Percentiles rank a stretch among this genome's conserved stretches.
Conservation (phyloP, 1,140 invertebrate species). For the Atta cephalotes region DNA sequence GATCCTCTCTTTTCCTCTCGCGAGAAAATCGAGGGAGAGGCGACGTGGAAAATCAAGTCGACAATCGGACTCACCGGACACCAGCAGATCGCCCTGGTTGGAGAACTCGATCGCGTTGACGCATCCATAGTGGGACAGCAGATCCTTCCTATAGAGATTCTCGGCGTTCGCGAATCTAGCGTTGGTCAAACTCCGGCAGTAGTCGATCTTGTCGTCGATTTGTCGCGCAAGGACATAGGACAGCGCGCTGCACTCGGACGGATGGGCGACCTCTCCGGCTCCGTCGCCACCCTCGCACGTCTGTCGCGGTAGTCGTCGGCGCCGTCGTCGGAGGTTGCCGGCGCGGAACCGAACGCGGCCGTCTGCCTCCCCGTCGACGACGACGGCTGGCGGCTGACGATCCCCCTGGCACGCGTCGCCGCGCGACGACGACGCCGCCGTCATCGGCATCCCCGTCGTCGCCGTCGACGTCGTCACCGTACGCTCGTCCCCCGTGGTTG, state of each 20-base stretch:
- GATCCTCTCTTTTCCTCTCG: background rate
- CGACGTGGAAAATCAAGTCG: background rate
- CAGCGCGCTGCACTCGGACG: constrained; percentile 85
- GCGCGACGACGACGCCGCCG: too few species aligned
- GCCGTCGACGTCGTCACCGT: constrained; percentile 13
- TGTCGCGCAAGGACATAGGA: constrained; percentile 86
- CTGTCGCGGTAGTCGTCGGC: background rate
- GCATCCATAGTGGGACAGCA: constrained; percentile 97
- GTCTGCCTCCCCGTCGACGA: too few species aligned
- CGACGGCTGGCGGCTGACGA: too few species aligned
- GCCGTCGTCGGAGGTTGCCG: too few species aligned
- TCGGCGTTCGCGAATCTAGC: constrained; percentile 89
- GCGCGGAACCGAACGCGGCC: too few species aligned
- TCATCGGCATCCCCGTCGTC: background rate
- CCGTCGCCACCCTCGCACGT: background rate
- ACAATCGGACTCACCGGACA: constrained; percentile 91
- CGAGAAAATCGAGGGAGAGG: too few species aligned
- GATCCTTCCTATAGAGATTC: constrained; percentile 94
- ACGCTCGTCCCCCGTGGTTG: background rate
- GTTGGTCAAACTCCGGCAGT: constrained; percentile 88
- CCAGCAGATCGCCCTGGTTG: constrained; percentile 93
- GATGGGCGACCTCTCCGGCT: constrained; percentile 82
- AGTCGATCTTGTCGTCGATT: constrained; percentile 84
- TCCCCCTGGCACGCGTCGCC: too few species aligned
- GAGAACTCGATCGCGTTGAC: constrained; percentile 99